Conservation (phyloP, 2,797 vertebrate genomes). For the Lagorchestes hirsutus region DNA sequence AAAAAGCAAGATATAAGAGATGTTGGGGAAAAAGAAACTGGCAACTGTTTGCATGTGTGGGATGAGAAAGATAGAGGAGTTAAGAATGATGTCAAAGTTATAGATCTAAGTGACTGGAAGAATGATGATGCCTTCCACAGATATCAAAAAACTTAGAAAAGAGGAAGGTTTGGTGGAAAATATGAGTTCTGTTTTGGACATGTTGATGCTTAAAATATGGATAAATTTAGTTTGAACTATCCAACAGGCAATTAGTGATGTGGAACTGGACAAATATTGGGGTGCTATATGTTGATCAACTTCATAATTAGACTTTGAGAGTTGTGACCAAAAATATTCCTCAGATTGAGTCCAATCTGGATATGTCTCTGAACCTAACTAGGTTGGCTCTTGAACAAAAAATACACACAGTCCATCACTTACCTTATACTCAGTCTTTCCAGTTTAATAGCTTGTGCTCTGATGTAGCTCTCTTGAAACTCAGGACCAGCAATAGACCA, state of each 20-base stretch:
- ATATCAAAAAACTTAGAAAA: background rate
- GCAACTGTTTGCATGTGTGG: background rate
- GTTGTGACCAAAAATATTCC: background rate
- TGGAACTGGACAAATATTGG: background rate
- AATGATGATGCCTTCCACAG: background rate
- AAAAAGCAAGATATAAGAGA: background rate
- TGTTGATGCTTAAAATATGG: background rate
- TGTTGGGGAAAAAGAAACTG: background rate
- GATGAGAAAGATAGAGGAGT: background rate
- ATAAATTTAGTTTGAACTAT: background rate
- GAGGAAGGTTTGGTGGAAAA: background rate
- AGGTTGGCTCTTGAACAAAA: background rate
- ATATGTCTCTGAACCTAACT: background rate
- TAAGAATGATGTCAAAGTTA: background rate
- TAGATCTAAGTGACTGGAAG: too few relatives aligned
- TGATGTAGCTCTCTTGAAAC: background rate
- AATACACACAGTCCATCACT: background rate
- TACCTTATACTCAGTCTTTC: background rate
- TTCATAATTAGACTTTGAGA: background rate
- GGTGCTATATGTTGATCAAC: background rate
- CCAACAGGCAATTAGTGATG: background rate
- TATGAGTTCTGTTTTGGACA: background rate
- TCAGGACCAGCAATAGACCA: background rate
- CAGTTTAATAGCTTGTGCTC: background rate
- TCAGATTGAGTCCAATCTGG: background rate